A percentile compares a stretch with the other conserved stretches of the same genome.
These are phyloP conservation scores for Epirrhoe alternata DNA, from an alignment of 2,888 invertebrate genomes.

Conservation along the genomic window DNA sequence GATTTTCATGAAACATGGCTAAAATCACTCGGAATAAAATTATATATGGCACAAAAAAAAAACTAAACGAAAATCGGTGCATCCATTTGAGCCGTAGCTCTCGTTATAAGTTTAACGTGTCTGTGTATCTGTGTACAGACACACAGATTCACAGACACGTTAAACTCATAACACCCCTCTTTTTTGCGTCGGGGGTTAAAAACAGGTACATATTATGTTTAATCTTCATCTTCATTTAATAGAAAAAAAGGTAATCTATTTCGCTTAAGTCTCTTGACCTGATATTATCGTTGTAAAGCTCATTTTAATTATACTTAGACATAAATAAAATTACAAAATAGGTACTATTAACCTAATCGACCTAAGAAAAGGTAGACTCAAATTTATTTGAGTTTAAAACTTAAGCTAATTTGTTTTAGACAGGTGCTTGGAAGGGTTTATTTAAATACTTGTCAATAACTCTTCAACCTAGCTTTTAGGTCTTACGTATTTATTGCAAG, in stretches of 20 bases:
- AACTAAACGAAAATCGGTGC: too few relatives aligned
- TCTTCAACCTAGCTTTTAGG: background rate
- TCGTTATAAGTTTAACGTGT: too few relatives aligned
- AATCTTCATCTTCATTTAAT: too few relatives aligned
- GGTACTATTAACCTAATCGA: background rate
- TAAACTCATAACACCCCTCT: too few relatives aligned
- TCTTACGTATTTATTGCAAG: background rate
- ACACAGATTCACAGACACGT: too few relatives aligned
- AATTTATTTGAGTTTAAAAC: background rate
- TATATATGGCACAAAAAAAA: too few relatives aligned
- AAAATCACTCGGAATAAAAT: too few relatives aligned
- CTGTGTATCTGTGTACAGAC: too few relatives aligned
- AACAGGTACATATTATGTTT: too few relatives aligned
- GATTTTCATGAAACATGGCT: too few relatives aligned
- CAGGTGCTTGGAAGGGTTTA: background rate
- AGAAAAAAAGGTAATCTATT: background rate
- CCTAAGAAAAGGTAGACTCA: background rate
- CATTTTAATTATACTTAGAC: background rate
- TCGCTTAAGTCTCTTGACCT: background rate
- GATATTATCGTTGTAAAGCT: background rate
- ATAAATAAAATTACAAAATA: background rate
- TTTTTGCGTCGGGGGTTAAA: too few relatives aligned
- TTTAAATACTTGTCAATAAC: background rate
- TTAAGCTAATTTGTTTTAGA: background rate
- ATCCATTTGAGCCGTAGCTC: too few relatives aligned